Evolutionary conservation across 2,797 vertebrate genomes (phyloP).

Genomic region (Peromyscus eremicus): DNA sequence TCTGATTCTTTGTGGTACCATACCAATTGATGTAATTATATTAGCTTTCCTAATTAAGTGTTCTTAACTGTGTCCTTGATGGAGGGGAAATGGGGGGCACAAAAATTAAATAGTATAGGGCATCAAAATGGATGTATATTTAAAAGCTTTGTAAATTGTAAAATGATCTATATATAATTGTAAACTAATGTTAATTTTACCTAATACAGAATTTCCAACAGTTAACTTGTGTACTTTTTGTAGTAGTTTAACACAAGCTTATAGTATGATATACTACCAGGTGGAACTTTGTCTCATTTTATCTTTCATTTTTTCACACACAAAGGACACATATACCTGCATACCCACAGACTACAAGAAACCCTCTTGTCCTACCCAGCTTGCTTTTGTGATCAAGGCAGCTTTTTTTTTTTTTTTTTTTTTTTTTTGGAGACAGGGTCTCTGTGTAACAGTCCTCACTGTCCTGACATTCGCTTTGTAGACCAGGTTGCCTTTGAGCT

Average conservation of each 20-base stretch:
- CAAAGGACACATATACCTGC: background rate
- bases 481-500: background rate
- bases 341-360: background rate
- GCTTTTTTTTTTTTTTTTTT: background rate
- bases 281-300: slow-evolving; percentile 57
- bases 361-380: background rate
- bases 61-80: slow-evolving; percentile 59
- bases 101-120: slow-evolving; percentile 68
- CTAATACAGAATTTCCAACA: slow-evolving; percentile 80
- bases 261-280: background rate
- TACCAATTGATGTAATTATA: slow-evolving; percentile 50
- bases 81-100: slow-evolving; percentile 35
- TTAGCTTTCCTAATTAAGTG: slow-evolving; percentile 47
- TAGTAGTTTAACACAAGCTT: slow-evolving; percentile 46
- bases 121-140: slow-evolving; percentile 73
- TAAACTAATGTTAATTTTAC: slow-evolving; percentile 78
- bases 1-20: slow-evolving; percentile 46
- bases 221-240: slow-evolving; percentile 80
- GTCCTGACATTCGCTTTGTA: background rate
- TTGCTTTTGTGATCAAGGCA: slow-evolving; percentile 43
- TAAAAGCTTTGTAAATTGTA: slow-evolving; percentile 77
- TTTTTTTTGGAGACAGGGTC: background rate
- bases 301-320: slow-evolving; percentile 24
- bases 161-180: slow-evolving; percentile 75
- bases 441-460: background rate